These are phyloP conservation scores for Nematolebias whitei DNA, from an alignment of 2,113 vertebrate genomes.

Conservation along the genomic window DNA sequence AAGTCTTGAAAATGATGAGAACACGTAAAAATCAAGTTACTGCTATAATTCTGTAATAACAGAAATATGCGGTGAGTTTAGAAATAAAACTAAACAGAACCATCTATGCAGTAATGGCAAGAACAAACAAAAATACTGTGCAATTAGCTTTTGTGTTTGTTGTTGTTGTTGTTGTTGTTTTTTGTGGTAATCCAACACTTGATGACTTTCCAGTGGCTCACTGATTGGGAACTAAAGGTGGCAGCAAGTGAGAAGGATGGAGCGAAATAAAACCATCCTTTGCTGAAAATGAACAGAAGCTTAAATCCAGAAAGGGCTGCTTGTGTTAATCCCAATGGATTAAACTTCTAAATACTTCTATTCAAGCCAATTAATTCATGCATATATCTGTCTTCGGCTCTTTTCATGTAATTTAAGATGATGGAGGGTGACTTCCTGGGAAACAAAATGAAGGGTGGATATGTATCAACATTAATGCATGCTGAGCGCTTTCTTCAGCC, in stretches of 20 bases:
- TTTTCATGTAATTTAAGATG: constrained; percentile 74
- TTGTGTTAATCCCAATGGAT: constrained; percentile 77
- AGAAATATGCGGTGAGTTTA: neutral
- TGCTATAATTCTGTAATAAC: constrained; percentile 30
- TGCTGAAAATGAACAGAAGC: constrained; percentile 65
- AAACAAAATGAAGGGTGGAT: constrained; percentile 67
- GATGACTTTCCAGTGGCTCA: constrained; percentile 71
- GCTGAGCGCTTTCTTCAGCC: constrained; percentile 55
- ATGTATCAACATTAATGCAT: constrained; percentile 75
- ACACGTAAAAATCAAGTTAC: neutral
- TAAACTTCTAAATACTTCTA: constrained; percentile 81
- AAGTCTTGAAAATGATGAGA: too few species aligned
- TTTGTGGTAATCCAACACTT: constrained; percentile 68
- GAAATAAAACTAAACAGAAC: constrained; percentile 19
- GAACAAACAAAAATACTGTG: constrained; percentile 43
- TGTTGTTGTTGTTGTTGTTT: too few species aligned
- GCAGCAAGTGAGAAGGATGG: constrained; percentile 58
- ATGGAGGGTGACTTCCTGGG: constrained; percentile 75
- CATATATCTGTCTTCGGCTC: constrained; percentile 76
- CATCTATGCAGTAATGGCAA: constrained; percentile 5
- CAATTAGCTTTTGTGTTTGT: constrained; percentile 59
- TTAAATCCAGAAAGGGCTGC: constrained; percentile 75
- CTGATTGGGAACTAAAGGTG: constrained; percentile 67
- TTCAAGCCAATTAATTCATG: constrained; percentile 84
- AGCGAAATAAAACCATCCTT: constrained; percentile 73